Base-by-base conservation (phyloP, 2,888 invertebrate genomes). In the Heteromurus nitidus region DNA sequence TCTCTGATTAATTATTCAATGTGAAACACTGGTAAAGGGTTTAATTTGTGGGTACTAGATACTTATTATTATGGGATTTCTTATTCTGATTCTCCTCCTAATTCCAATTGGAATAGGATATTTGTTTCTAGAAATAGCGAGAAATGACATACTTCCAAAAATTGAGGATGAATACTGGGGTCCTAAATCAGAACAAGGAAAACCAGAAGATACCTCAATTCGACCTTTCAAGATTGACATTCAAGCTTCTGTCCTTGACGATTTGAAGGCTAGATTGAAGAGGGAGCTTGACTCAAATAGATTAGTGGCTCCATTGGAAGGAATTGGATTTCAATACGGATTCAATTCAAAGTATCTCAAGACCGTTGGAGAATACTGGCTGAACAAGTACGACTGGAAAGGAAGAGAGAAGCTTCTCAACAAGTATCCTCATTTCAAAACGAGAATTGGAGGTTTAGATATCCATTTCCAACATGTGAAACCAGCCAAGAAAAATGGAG, bases 401-500 rank as follows among this genome's bases (percentile, higher is more conserved):
- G 91, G 93, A 69, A 90, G 94, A 11, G 93, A 95, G 88, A 88
- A 89, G 2, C 91, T 91, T 75, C 89, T 97, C n/a, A 96, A 96
- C 88, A 90, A 91, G 81, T 93, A 93, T 87, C 91, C 93, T 0
- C 95, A 96, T 80, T 96, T 91, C 88, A 91, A 91, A 55, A 96
- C 95, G 0, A 92, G 93, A 77, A 93, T 96, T 86, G 94, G 94
- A 88, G 94, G 94, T 64, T 88, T 94, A 82, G 92, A 92, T 85
- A 91, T 96, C 75, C 96, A 96, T 89, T 96, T 92, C 88, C 90
- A 95, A 64, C 95, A 93, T 88, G 92, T 92, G 0, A 93, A 92
- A 90, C 85, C 22, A 0, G 68, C 50, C 13, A 28, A 18, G 13
- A 82, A 75, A 30, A 73, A 70, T 58, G 76, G 82, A 18, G 62